These are phyloP conservation scores for Pachypanchax playfairii DNA, from an alignment of 2,113 vertebrate species.

Conservation along the genomic window DNA sequence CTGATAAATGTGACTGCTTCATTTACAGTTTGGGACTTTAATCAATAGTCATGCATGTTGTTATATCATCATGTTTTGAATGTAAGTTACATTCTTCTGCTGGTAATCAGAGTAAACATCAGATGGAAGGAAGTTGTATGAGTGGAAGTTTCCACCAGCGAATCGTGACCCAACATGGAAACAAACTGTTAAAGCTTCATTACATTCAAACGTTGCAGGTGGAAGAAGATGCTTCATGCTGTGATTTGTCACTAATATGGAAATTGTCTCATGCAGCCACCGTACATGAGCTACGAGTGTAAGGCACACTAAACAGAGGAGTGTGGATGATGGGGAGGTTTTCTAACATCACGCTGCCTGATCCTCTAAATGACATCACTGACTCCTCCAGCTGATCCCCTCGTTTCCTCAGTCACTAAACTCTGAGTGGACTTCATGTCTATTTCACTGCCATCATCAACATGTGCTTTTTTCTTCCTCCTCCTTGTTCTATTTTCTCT, in stretches of 20 bases:
- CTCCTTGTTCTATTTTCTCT: background rate
- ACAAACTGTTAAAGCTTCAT: background rate
- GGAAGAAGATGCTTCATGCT: background rate
- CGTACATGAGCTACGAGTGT: conserved; percentile 6
- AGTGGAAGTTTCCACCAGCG: background rate
- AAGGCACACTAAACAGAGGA: conserved; percentile 51
- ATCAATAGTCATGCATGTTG: background rate
- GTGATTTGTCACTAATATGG: background rate
- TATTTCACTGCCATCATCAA: too few species aligned
- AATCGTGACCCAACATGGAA: background rate
- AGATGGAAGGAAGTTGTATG: background rate
- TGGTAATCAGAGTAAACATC: background rate
- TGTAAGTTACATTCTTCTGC: conserved; percentile 3
- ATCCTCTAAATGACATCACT: conserved; percentile 14
- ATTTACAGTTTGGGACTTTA: background rate
- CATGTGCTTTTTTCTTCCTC: too few species aligned
- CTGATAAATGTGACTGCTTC: background rate
- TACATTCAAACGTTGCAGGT: conserved; percentile 26
- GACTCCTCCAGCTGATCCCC: conserved; percentile 29
- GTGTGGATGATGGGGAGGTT: conserved; percentile 3
- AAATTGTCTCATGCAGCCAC: conserved; percentile 6
- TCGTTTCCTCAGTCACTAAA: conserved; percentile 2
- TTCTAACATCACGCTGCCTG: conserved; percentile 4
- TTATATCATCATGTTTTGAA: background rate
- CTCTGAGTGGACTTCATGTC: conserved; percentile 19